Base-by-base conservation (phyloP, 2,113 vertebrate genomes). In the Nicator chloris region DNA sequence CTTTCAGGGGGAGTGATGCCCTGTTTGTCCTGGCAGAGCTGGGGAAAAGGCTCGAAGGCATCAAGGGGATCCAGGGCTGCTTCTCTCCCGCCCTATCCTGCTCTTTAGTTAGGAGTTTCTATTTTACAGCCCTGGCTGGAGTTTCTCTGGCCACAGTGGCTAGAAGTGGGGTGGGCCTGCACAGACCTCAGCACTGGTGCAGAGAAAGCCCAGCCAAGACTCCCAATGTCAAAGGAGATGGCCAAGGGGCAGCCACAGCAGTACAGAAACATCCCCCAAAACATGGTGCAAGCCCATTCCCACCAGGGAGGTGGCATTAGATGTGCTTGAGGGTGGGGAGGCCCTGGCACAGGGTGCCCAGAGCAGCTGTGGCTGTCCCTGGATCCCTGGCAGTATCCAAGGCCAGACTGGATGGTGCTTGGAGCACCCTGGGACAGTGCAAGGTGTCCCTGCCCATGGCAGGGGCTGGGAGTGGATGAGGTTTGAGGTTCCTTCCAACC, bases 101-200 rank as follows among this genome's bases (percentile, higher is more conserved):
- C 60, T 82, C 65, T 75, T 70, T 27, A 91, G 10, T 54, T 87
- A 33, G 50, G 54, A 92, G 60, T 73, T 93, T 53, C 79, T 85
- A 26, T 82, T 91, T 85, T 75, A 87, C 81, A 61, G 28, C 56
- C 47, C 76, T 44, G 68, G 45, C 59, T 73, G 76, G 53, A 82
- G 53, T 12, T 2, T 7, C 71, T 88, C 40, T 24, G 76, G 28
- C 57, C 0, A 0, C 53, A 50, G 57, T 0, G 1, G 53, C 15
- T 20, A 72, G 37, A 88, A 56, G 19, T 13, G 60, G 18, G 14
- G 14, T 28, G 77, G 31, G 33, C 44, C 17, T 1, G n/a, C 31
- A 23, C 2, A 6, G 68, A 69, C 51, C 37, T 90, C 78, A 53
- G 72, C 63, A 49, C 1, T 6, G 30, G 21, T 19, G 5, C 6